Evolutionary conservation across 2,113 vertebrate species (phyloP), one percentile per base, ranked within the genome.

Genomic region (Sarotherodon lohbergeri): DNA sequence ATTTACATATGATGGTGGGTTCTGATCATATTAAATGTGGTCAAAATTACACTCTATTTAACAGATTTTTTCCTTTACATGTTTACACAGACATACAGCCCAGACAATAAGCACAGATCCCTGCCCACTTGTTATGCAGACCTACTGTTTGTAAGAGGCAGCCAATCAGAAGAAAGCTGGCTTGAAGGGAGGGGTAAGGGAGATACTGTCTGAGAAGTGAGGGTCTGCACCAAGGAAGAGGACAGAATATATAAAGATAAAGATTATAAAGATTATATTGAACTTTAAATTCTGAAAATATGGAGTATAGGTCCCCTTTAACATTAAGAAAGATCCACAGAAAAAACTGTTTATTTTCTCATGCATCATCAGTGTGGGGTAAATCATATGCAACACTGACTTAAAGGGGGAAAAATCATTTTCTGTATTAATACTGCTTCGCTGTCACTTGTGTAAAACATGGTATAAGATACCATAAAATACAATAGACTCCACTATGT

Each of bases 401-500:
- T 83, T 80, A 57, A 59, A 17, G 27, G n/a, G 68, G 10, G 16
- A 24, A 24, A 22, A 41, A 46, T 22, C 4, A 19, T 86, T 50
- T 80, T 71, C 32, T 50, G 27, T 22, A 80, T 32, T 86, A 92
- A 90, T 81, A 90, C 88, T 91, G 83, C 32, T 89, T 71, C 17
- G 76, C 4, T 13, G 8, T n/a, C n/a, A 59, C 34, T 56, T 54
- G 54, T 71, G 43, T 63, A 48, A 6, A 43, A 50, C 79, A 80
- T 85, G 59, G 56, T 71, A 83, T 73, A 55, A 90, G 83, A 88
- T 52, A 52, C 29, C 76, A 86, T 88, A 71, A 76, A 91, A 87
- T 90, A 80, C 12, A 86, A 80, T 39, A 68, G 22, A 83, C 80
- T 88, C 50, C 39, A 59, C 48, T 24, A 80, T 81, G 41, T 73